These are phyloP conservation scores for Hycleus phaleratus DNA, from an alignment of 1,140 invertebrate genomes.

Conservation along the genomic window DNA sequence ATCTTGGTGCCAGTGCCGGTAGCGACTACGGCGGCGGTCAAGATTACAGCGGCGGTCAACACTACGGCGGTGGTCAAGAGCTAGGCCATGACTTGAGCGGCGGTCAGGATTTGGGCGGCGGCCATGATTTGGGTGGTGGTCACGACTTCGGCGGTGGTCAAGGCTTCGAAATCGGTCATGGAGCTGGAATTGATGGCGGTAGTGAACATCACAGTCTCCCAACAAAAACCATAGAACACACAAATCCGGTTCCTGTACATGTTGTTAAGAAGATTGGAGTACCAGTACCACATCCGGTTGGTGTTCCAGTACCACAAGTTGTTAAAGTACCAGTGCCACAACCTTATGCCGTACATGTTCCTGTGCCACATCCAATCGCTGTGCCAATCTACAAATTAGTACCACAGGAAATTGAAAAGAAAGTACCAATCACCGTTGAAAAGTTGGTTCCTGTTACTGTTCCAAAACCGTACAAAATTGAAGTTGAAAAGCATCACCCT, in stretches of 20 bases:
- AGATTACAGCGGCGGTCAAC: background rate
- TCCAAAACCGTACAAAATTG: conserved; percentile 65
- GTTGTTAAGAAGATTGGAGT: conserved; percentile 66
- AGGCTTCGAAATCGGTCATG: conserved; percentile 21
- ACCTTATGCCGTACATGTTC: conserved; percentile 60
- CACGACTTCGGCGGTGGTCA: conserved; percentile 12
- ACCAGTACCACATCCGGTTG: conserved; percentile 62
- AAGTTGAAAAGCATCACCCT: conserved; percentile 65
- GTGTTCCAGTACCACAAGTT: conserved; percentile 60
- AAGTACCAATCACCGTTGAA: conserved; percentile 63
- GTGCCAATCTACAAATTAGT: conserved; percentile 61
- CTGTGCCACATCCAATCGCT: conserved; percentile 61
- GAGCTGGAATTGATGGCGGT: conserved; percentile 18
- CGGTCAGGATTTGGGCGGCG: background rate
- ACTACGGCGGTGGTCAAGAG: background rate
- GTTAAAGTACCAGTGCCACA: conserved; percentile 64
- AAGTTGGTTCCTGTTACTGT: conserved; percentile 65
- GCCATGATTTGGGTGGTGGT: conserved; percentile 13
- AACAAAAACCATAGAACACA: conserved; percentile 51
- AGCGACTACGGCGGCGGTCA: background rate
- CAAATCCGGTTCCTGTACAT: conserved; percentile 60
- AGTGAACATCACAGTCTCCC: conserved; percentile 35
- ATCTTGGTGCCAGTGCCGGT: too few relatives aligned
- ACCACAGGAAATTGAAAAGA: conserved; percentile 55
- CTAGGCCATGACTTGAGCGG: background rate